These are phyloP conservation scores for Catalaphyllia jardinei DNA, from an alignment of 64 coral and sea anemone species.

Conservation along the genomic window DNA sequence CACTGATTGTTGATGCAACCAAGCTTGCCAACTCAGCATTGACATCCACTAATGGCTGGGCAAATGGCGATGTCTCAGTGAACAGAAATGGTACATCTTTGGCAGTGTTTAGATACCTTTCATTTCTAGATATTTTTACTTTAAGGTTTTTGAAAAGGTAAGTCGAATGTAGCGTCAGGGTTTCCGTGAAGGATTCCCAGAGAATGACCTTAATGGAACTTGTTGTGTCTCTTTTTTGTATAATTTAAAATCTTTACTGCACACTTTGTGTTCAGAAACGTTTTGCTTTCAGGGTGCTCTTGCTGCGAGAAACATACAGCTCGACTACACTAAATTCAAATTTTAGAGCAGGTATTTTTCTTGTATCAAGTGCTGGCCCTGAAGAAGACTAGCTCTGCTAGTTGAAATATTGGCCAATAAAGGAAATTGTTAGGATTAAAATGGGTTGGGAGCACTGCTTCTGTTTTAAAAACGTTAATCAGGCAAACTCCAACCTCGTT, in stretches of 20 bases:
- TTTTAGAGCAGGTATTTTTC: no score
- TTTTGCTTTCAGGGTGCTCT: conserved; percentile 51
- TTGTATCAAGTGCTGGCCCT: no score
- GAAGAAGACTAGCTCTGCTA: no score
- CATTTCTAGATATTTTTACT: conserved; percentile 26
- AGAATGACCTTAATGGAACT: no score
- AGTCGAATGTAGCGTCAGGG: not conserved
- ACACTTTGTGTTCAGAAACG: conserved; percentile 50
- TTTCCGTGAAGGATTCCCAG: no score
- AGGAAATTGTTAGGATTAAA: no score
- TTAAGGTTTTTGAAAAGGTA: conserved; percentile 29
- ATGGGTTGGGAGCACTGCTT: no score
- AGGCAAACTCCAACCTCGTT: no score
- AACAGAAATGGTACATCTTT: conserved; percentile 33
- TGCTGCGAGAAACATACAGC: conserved; percentile 59
- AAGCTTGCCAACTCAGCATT: conserved; percentile 1
- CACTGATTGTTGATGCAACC: conserved; percentile 34
- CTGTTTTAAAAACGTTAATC: no score
- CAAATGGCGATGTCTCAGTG: conserved; percentile 14
- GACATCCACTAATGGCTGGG: not conserved
- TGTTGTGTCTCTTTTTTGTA: not conserved
- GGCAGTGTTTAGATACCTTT: conserved; percentile 30
- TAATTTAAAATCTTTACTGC: conserved; percentile 54
- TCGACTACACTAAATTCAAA: no score
- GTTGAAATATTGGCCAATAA: no score